Conservation (phyloP, 2,113 vertebrate genomes). For the Notechis scutatus region DNA sequence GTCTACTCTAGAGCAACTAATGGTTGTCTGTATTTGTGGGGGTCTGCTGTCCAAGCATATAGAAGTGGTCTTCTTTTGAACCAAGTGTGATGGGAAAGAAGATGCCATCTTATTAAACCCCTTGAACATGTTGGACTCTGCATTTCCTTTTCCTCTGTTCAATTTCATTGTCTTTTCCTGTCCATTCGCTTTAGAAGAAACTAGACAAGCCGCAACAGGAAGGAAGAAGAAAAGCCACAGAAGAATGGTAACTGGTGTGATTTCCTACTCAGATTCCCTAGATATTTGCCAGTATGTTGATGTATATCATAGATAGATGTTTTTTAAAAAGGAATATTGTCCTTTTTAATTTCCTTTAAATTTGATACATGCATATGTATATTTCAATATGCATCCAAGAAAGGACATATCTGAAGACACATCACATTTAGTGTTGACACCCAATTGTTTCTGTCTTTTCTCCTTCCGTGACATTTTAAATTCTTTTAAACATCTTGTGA, state of each 20-base stretch:
- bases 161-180: background rate
- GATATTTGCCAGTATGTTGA: background rate
- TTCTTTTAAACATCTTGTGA: background rate
- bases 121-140: background rate
- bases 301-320: background rate
- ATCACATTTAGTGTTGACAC: background rate
- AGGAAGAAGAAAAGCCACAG: background rate
- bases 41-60: background rate
- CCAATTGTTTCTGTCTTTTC: background rate
- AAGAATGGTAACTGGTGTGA: background rate
- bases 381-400: background rate
- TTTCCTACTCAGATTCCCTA: background rate
- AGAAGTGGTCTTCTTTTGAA: background rate
- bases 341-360: background rate
- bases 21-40: background rate
- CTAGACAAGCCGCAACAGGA: background rate
- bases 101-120: background rate
- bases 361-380: background rate
- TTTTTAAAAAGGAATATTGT: background rate
- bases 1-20: background rate
- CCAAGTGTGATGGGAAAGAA: no score
- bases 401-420: background rate
- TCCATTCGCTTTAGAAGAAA: background rate
- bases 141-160: background rate
- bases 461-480: background rate